Conservation (phyloP, 92 coral and sea anemone genomes). For the Phenganax stokvisi region DNA sequence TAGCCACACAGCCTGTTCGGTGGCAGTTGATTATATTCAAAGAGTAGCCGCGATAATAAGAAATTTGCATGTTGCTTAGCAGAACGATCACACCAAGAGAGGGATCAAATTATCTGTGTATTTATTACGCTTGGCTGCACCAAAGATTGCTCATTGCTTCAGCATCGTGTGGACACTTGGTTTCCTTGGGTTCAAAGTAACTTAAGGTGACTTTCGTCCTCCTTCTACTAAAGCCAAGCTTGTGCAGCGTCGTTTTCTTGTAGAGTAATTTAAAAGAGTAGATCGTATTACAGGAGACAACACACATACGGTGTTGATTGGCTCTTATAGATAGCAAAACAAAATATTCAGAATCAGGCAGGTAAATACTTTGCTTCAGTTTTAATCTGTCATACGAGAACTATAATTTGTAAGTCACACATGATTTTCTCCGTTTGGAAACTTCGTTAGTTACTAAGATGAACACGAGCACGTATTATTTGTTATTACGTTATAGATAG, state of each 20-base stretch:
- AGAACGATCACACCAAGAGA: conserved; percentile 5
- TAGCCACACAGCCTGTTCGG: conserved; percentile 8
- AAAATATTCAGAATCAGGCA: conserved; percentile 22
- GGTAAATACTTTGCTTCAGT: background rate
- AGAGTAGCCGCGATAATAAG: conserved; percentile 21
- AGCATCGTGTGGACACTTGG: background rate
- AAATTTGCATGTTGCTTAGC: conserved; percentile 23
- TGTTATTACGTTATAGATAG: conserved; percentile 18
- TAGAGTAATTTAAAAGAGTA: background rate
- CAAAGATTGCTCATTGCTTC: background rate
- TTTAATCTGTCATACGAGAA: background rate
- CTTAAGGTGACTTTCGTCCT: background rate
- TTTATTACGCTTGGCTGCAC: conserved; percentile 14
- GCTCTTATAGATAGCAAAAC: conserved; percentile 20
- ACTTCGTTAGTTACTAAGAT: background rate
- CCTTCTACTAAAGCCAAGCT: background rate
- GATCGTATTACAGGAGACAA: conserved; percentile 24
- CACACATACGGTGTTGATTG: conserved; percentile 29
- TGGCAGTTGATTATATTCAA: background rate
- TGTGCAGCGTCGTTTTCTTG: background rate
- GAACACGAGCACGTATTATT: conserved; percentile 10
- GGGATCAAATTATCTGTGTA: conserved; percentile 21
- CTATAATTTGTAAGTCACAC: background rate
- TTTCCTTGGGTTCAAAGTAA: background rate
- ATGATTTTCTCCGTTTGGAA: background rate